Percentiles rank a stretch among this genome's conserved stretches.
These are phyloP conservation scores for Prinia subflava DNA, from an alignment of 2,113 vertebrate genomes.

Conservation along the genomic window DNA sequence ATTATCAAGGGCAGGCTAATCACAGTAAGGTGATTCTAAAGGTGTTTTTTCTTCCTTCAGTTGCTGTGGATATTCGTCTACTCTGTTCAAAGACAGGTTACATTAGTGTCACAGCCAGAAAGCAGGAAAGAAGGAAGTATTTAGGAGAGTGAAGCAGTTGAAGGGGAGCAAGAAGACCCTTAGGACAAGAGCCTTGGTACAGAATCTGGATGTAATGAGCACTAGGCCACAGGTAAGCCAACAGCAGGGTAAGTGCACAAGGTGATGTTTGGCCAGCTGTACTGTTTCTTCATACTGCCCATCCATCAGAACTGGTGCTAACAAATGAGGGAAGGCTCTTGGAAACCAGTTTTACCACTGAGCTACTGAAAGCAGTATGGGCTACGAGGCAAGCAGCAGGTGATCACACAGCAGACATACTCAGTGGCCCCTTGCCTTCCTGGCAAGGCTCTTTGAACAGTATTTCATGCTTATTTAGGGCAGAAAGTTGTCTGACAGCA, in stretches of 20 bases:
- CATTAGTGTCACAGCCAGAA: neutral
- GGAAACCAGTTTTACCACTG: neutral
- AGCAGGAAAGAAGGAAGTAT: neutral
- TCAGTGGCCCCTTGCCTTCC: neutral
- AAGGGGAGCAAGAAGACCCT: neutral
- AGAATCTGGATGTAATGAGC: neutral
- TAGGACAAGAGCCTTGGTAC: neutral
- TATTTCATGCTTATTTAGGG: neutral
- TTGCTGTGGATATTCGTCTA: neutral
- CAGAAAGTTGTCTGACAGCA: neutral
- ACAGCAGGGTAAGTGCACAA: too few species aligned
- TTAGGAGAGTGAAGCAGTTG: neutral
- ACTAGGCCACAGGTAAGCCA: neutral
- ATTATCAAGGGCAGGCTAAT: neutral
- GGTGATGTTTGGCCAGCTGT: neutral
- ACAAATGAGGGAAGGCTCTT: neutral
- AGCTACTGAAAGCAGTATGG: too few species aligned
- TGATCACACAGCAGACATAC: neutral
- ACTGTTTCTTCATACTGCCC: accelerated
- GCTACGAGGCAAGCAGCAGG: neutral
- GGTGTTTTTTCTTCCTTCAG: neutral
- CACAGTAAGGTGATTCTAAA: neutral
- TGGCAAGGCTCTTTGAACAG: neutral
- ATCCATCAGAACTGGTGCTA: neutral
- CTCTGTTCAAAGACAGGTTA: neutral